These are phyloP conservation scores for Lycaena phlaeas DNA, from an alignment of 2,888 invertebrate genomes.

Conservation along the genomic window DNA sequence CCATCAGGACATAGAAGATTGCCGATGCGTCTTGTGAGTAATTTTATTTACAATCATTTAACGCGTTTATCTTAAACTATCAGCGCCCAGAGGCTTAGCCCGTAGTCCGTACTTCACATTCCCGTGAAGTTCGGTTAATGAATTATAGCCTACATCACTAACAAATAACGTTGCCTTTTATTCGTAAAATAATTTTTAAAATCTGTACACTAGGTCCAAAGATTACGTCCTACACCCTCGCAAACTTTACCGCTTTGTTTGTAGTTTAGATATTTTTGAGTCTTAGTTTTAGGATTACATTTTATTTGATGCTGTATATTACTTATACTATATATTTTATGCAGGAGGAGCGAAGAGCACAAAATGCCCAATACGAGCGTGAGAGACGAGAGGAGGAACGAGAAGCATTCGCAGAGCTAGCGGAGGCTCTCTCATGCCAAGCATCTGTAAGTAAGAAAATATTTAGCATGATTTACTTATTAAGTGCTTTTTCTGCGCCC, in stretches of 20 bases:
- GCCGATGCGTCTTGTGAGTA: not conserved
- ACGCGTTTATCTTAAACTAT: not conserved
- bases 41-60: not conserved
- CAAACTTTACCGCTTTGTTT: too few relatives aligned
- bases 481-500: too few relatives aligned
- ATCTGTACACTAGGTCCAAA: not conserved
- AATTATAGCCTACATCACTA: too few relatives aligned
- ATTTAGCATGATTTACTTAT: too few relatives aligned
- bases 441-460: not conserved
- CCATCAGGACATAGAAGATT: constrained; percentile 1
- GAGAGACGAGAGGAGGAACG: constrained; percentile 1
- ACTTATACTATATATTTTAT: not conserved
- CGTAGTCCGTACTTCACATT: too few relatives aligned
- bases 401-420: constrained; percentile 1
- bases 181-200: not conserved
- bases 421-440: not conserved
- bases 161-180: not conserved
- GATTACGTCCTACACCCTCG: not conserved
- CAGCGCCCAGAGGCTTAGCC: not conserved
- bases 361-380: not conserved
- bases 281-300: too few relatives aligned
- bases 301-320: not conserved
- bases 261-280: not conserved
- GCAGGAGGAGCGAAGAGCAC: not conserved
- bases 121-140: too few relatives aligned